Conservation (phyloP, 1,140 invertebrate species). For the Drosophila aff. region DNA sequence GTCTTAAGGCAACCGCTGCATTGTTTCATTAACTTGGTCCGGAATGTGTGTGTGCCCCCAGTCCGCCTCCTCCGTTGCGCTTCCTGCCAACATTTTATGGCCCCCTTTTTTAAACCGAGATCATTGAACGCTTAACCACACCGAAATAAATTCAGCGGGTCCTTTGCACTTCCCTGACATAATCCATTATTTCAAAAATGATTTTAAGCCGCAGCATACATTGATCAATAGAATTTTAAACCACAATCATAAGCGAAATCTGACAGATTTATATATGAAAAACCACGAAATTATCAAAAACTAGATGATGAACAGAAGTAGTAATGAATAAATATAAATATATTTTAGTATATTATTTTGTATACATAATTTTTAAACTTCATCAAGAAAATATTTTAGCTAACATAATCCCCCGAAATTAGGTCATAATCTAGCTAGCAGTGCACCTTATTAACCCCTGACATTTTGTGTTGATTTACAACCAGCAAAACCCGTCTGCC, state of each 20-base stretch:
- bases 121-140: conserved; percentile 52
- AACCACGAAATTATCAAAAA: not conserved
- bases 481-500: conserved; percentile 1
- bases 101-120: conserved; percentile 44
- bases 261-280: no score
- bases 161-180: not conserved
- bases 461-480: conserved; percentile 38
- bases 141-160: conserved; percentile 3
- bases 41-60: conserved; percentile 32
- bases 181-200: not conserved
- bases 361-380: not conserved
- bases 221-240: not conserved
- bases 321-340: not conserved
- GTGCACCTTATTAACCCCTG: conserved; percentile 30
- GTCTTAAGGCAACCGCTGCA: conserved; percentile 64
- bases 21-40: conserved; percentile 74
- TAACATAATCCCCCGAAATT: not conserved
- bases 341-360: not conserved
- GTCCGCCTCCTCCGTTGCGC: conserved; percentile 36
- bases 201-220: not conserved
- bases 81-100: conserved; percentile 65
- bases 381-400: not conserved
- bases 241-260: not conserved
- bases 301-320: not conserved
- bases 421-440: not conserved